phyloP scores from a whole-genome alignment of 2,113 vertebrate genomes.

The Thamnophis sirtalis region DNA sequence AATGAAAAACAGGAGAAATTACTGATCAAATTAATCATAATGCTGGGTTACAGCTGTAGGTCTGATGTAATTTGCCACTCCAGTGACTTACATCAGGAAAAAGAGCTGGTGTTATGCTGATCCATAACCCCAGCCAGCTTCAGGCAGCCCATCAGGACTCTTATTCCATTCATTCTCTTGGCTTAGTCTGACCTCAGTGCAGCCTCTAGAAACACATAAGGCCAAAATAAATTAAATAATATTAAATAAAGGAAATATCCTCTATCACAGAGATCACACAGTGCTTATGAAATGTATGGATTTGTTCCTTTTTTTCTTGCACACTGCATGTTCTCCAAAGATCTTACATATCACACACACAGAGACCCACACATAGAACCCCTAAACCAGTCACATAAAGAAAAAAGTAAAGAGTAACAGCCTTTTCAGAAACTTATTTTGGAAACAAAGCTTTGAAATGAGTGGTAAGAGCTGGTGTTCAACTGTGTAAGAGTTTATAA shows the following conservation, averaged over 20 bases:
- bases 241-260: background rate
- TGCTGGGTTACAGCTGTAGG: conserved; percentile 99
- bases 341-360: background rate
- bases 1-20: conserved; percentile 99
- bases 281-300: conserved; percentile 33
- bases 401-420: conserved; percentile 28
- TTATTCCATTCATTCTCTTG: conserved; percentile 75
- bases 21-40: conserved; percentile 99
- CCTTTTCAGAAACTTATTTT: conserved; percentile 43
- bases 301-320: background rate
- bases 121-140: conserved; percentile 87
- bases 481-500: background rate
- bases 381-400: conserved; percentile 5
- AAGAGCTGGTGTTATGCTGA: conserved; percentile 86
- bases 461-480: background rate
- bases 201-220: conserved; percentile 75
- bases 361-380: background rate
- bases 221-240: conserved; percentile 52
- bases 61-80: conserved; percentile 99
- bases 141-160: conserved; percentile 77
- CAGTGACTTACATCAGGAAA: conserved; percentile 98
- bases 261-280: conserved; percentile 11
- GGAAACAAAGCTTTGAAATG: conserved; percentile 25
- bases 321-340: background rate
- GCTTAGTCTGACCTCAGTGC: conserved; percentile 75